Evolutionary conservation across 2,113 vertebrate genomes (phyloP), one percentile per base, ranked within the genome.

Genomic region (Etia nguti): DNA sequence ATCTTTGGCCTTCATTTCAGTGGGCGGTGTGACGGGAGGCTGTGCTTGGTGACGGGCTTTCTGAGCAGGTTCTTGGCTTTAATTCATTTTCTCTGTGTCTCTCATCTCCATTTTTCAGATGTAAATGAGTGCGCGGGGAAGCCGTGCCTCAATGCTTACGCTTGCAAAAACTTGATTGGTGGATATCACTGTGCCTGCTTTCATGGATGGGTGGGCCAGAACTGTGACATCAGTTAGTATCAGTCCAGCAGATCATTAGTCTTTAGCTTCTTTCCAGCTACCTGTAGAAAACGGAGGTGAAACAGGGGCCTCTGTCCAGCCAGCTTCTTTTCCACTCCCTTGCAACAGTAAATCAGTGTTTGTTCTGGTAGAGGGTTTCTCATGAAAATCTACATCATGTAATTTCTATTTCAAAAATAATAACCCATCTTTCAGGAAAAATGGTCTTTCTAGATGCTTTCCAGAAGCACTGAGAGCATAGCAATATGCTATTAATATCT

Each of bases 131-230:
- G 98, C 94, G 95, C 95, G 88, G 97, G 96, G 95, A 97, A 97
- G 96, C 97, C 98, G 96, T 99, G 98, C 97, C 95, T 97, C 97
- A 98, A 98, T 94, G 97, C 98, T 97, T 98, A 97, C 95, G 97
- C 97, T 97, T 99, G 98, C 98, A 99, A 99, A 99, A 99, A 99
- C 97, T 97, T 99, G 97, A 98, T 99, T 99, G 98, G 98, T 97
- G 98, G 98, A 98, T 99, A 98, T 98, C 98, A 97, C 97, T 99
- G 98, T 97, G 95, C 96, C 97, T 99, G 98, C 97, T 96, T 98
- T 96, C 97, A 92, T 90, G 98, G 98, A 98, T 99, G 98, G 98
- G 97, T 95, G 96, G 98, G 98, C 96, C 93, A 92, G 94, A 97
- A 98, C 97, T 99, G 98, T 98, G 97, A 99, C 91, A 97, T 97